Evolutionary conservation across 1,140 invertebrate genomes (phyloP).

Genomic region (Phymorhynchus buccinoides): DNA sequence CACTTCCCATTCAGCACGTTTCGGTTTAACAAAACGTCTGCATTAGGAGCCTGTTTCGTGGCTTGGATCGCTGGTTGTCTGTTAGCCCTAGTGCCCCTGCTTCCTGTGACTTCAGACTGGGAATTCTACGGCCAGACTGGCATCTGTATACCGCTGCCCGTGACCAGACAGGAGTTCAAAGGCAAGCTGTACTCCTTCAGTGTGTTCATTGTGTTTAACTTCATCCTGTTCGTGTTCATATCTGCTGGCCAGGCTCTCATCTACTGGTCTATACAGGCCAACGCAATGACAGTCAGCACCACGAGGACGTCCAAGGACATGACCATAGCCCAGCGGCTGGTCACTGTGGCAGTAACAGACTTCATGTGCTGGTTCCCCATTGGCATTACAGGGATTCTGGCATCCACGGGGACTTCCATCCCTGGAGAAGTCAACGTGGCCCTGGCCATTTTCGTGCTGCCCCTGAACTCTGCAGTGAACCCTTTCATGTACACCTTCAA

Average conservation of each 20-base stretch:
- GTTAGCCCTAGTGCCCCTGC: not conserved
- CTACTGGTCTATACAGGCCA: not conserved
- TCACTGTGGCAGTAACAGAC: not conserved
- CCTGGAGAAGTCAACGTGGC: not conserved
- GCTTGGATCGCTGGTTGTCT: not conserved
- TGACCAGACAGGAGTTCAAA: not conserved
- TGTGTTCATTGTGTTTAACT: not conserved
- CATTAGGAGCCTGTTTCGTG: not conserved
- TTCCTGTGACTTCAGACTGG: not conserved
- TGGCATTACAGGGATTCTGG: not conserved
- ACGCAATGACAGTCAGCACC: not conserved
- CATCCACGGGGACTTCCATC: not conserved
- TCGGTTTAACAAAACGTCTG: not conserved
- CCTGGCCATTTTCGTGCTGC: not conserved
- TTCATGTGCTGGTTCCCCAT: constrained; percentile 7
- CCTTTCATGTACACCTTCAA: not conserved
- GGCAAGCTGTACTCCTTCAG: not conserved
- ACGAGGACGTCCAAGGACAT: not conserved
- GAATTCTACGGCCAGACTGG: not conserved
- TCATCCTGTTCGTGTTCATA: not conserved
- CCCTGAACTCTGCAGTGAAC: not conserved
- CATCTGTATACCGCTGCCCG: constrained; percentile 25
- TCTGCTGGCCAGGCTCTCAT: not conserved
- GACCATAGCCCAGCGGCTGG: not conserved
- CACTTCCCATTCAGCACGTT: constrained; percentile 24